Conservation (phyloP, 2,113 vertebrate genomes). For the Pollimyrus isidori region DNA sequence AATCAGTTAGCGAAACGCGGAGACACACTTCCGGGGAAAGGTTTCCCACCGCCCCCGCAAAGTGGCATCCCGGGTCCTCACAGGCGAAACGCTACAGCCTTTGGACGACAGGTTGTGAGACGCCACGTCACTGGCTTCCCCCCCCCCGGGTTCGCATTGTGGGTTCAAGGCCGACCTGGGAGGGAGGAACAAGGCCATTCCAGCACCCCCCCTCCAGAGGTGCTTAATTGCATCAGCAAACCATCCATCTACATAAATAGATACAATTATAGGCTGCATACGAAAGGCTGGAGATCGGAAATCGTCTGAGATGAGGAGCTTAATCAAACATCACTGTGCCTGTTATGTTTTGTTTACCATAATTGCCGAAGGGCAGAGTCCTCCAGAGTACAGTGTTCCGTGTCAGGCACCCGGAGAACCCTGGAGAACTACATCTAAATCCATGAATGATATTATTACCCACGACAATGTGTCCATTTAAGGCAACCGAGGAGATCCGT, state of each 20-base stretch:
- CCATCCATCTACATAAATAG: background rate
- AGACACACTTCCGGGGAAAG: background rate
- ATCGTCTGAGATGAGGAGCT: background rate
- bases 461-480: background rate
- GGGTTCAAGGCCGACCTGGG: background rate
- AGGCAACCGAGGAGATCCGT: background rate
- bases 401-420: background rate
- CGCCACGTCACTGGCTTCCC: background rate
- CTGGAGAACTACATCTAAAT: background rate
- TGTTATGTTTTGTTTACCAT: background rate
- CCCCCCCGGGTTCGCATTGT: background rate
- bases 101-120: background rate
- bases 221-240: background rate
- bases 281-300: background rate
- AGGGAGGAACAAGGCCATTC: background rate
- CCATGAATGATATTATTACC: background rate
- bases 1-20: background rate
- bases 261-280: background rate
- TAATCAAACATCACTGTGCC: background rate
- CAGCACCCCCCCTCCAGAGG: background rate
- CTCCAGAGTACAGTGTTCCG: background rate
- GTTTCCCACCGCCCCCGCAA: background rate
- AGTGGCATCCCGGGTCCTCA: background rate
- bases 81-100: background rate
- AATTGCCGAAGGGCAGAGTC: background rate